These are phyloP conservation scores for Drosophila persimilis DNA, from an alignment of 1,140 invertebrate species.

Conservation along the genomic window DNA sequence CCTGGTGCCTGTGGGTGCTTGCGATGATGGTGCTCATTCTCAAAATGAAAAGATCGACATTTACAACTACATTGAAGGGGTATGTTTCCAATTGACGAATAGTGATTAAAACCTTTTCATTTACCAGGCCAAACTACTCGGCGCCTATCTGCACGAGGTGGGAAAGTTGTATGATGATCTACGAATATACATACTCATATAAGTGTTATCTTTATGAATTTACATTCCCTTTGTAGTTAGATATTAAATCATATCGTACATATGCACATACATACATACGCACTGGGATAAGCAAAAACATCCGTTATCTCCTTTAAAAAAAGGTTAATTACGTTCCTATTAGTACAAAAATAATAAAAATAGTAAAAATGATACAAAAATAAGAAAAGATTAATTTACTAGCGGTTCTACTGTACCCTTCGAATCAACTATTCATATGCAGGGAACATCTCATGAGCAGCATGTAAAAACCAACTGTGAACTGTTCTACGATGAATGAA, in stretches of 20 bases:
- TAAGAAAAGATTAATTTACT: too few relatives aligned
- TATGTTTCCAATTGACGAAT: slow-evolving; percentile 84
- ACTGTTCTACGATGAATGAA: too few relatives aligned
- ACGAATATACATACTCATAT: slow-evolving; percentile 6
- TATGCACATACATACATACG: not conserved
- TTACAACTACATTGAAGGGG: slow-evolving; percentile 96
- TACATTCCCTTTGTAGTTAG: slow-evolving; percentile 4
- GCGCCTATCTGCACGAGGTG: slow-evolving; percentile 92
- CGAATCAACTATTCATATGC: too few relatives aligned
- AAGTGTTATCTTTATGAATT: not conserved
- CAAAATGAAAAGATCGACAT: slow-evolving; percentile 98
- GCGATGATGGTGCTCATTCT: slow-evolving; percentile 98
- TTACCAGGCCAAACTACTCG: slow-evolving; percentile 92
- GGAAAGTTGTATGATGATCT: slow-evolving; percentile 57
- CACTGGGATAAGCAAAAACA: not conserved
- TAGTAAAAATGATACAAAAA: too few relatives aligned
- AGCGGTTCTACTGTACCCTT: too few relatives aligned
- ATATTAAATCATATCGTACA: not conserved
- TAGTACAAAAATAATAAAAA: too few relatives aligned
- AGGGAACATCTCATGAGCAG: too few relatives aligned
- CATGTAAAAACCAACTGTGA: too few relatives aligned
- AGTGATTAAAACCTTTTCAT: slow-evolving; percentile 23
- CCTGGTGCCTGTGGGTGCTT: slow-evolving; percentile 94
- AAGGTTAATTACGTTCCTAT: too few relatives aligned
- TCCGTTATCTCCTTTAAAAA: too few relatives aligned